phyloP scores from a whole-genome alignment of 2,888 invertebrate species.

The Caenorhabditis imperialis region DNA sequence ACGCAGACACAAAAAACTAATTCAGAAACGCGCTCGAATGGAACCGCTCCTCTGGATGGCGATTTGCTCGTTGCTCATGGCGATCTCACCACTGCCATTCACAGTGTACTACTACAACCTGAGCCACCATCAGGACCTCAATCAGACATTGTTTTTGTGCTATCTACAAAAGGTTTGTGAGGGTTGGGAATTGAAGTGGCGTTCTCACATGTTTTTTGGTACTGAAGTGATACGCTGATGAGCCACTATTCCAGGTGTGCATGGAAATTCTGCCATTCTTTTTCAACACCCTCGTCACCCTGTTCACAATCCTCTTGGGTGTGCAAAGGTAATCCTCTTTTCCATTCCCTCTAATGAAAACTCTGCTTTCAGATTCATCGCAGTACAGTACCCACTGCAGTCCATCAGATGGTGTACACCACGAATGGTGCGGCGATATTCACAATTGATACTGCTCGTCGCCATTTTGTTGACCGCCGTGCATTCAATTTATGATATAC shows the following conservation, averaged over 20 bases:
- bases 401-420: slow-evolving; percentile 63
- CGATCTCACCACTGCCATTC: slow-evolving; percentile 67
- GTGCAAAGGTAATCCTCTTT: slow-evolving; percentile 54
- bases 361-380: slow-evolving; percentile 60
- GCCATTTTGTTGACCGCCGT: slow-evolving; percentile 52
- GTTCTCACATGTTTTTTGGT: neutral
- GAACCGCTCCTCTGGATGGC: slow-evolving; percentile 69
- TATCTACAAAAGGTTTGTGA: slow-evolving; percentile 60
- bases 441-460: slow-evolving; percentile 57
- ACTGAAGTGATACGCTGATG: neutral
- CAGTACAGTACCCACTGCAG: slow-evolving; percentile 67
- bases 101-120: slow-evolving; percentile 69
- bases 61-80: slow-evolving; percentile 63
- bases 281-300: slow-evolving; percentile 68
- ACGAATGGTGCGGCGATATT: slow-evolving; percentile 54
- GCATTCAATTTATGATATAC: slow-evolving; percentile 61
- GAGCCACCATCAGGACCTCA: slow-evolving; percentile 57
- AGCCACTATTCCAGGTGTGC: slow-evolving; percentile 46
- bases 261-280: slow-evolving; percentile 71
- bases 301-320: slow-evolving; percentile 66
- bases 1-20: neutral
- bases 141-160: slow-evolving; percentile 61
- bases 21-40: slow-evolving; percentile 64
- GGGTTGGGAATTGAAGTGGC: neutral
- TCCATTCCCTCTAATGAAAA: no score